Base-by-base conservation (phyloP, 2,113 vertebrate genomes). In the Urocolius indicus region DNA sequence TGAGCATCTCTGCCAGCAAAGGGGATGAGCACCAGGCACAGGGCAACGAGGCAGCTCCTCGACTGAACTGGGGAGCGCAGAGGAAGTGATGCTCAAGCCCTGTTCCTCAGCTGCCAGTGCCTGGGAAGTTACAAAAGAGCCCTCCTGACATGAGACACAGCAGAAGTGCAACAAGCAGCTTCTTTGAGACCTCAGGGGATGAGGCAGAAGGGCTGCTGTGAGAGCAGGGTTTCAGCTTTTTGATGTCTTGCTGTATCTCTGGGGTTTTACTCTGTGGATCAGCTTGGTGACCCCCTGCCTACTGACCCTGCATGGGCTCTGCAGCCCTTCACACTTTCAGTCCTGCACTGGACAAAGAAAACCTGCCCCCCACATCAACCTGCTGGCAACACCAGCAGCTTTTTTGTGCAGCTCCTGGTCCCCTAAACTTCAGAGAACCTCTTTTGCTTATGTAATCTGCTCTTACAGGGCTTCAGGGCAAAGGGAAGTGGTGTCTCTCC, bases 21-120 rank as follows among this genome's bases (percentile, higher is more conserved):
- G 49, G 55, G 67, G 34, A 29, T 0, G 0, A 54, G 20, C 10
- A 29, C 27, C 29, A 1, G 23, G 32, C 8, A 1, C 2, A 1
- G 52, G 58, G 66, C 1, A 5, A 51, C 9, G 32, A 61, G 55
- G 36, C 0, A 1, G 24, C 57, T 77, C 49, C 54, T 10, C 24
- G 2, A 3, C 63, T 71, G 43, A 17, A 61, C 13, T 38, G 75
- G 71, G 61, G 46, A 62, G 51, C 2, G 1, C 51, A 48, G 59
- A 58, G 38, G 54, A 59, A 80, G 23, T 16, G 59, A 13, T 45
- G 34, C 58, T 65, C 46, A 41, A 46, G n/a, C 16, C 46, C 45
- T 24, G 21, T 30, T 78, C 32, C 43, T 48, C 2, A 1, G 45
- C n/a, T 1, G 2, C 16, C 2, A 3, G 1, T 32, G 34, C 63